These are phyloP conservation scores for Apodemia zela DNA, from an alignment of 2,888 invertebrate species.

Conservation along the genomic window DNA sequence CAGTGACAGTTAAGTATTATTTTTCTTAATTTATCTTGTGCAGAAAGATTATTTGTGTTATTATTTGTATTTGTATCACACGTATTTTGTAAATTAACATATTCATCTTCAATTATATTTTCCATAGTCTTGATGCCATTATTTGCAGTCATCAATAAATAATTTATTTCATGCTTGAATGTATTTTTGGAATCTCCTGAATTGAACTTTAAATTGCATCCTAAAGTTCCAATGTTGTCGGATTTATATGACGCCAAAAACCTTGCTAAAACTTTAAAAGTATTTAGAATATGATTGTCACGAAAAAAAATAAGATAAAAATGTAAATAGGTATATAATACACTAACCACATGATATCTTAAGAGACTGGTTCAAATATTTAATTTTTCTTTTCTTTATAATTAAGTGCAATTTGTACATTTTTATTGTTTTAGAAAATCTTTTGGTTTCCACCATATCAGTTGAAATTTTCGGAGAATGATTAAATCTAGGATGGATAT, in stretches of 20 bases:
- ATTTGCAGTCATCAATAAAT: slow-evolving; percentile 35
- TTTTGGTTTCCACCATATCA: neutral
- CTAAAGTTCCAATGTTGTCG: slow-evolving; percentile 32
- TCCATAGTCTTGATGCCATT: slow-evolving; percentile 30
- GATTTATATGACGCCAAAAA: slow-evolving; percentile 46
- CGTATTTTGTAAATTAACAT: neutral
- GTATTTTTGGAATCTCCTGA: neutral
- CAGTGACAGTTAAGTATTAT: slow-evolving; percentile 46
- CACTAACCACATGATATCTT: slow-evolving; percentile 52
- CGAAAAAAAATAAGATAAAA: neutral
- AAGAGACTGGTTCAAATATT: slow-evolving; percentile 43
- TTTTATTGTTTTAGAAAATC: slow-evolving; percentile 30
- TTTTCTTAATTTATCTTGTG: slow-evolving; percentile 17
- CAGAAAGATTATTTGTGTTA: slow-evolving; percentile 34
- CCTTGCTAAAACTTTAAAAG: slow-evolving; percentile 48
- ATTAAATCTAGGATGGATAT: slow-evolving; percentile 38
- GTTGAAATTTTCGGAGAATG: neutral
- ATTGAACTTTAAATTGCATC: neutral
- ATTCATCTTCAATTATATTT: neutral
- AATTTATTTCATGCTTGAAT: no score
- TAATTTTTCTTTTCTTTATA: slow-evolving; percentile 42
- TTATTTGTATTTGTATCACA: neutral
- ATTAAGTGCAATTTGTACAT: slow-evolving; percentile 40
- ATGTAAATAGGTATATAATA: neutral
- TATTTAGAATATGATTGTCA: slow-evolving; percentile 11